Base-by-base conservation (phyloP, 2,113 vertebrate genomes). In the Salvelinus sp. region DNA sequence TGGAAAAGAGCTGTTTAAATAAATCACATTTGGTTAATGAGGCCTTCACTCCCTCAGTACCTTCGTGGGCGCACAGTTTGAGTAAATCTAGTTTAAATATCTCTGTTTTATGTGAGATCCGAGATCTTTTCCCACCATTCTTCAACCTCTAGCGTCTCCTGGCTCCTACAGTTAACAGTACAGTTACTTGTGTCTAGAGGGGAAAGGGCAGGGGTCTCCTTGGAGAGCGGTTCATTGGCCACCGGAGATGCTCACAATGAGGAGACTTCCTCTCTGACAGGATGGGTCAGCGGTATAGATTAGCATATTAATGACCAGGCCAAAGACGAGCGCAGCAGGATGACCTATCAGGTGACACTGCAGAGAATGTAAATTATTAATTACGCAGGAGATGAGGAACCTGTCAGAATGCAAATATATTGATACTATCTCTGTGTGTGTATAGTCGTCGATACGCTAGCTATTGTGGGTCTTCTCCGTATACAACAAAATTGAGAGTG, bases 221-320 rank as follows among this genome's bases (percentile, higher is more conserved):
- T 16, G 28, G 66, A 22, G 82, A 72, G 38, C 78, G 63, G 10
- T 54, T 77, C 44, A 22, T 14, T 54, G 16, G 44, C 83, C 30
- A 23, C 14, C n/a, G 38, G 33, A 38, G n/a, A 58, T 72, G 6
- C 18, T 78, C 82, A 86, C 92, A 89, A 91, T 81, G 77, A 86
- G 78, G 71, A 75, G 82, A 86, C 82, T 83, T 87, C 84, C 79
- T 86, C 79, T 54, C 78, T 81, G 82, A 78, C 78, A 74, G 85
- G 80, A 70, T 30, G 79, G 83, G 86, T 88, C 87, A 85, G 79
- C 75, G 71, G 82, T 85, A 78, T 82, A 81, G 86, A 91, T 93
- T 92, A 91, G 88, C 90, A 91, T 93, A 92, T 93, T 93, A 92
- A 93, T 92, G 90, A 90, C 85, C 14, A 57, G 81, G 75, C 70